These are phyloP conservation scores for Diacarnus erythraeanus DNA, from an alignment of 37 sponge, comb jelly and placozoan genomes.

Conservation along the genomic window DNA sequence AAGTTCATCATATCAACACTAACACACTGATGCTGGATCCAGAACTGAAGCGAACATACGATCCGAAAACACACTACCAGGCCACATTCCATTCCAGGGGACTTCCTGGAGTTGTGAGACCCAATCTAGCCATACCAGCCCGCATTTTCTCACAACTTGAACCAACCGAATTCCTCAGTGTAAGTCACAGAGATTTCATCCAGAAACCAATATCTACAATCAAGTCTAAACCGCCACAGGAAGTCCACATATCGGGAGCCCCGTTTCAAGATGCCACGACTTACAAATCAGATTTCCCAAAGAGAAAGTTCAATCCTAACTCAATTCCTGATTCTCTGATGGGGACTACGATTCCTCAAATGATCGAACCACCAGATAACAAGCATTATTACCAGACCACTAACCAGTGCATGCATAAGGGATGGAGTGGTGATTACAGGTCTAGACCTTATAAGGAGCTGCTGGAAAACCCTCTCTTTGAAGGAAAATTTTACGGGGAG, in stretches of 20 bases:
- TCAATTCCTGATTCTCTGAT: neutral
- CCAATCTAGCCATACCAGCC: neutral
- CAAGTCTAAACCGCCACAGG: neutral
- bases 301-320: neutral
- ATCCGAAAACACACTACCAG: slow-evolving; percentile 17
- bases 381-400: slow-evolving; percentile 2
- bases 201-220: neutral
- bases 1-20: slow-evolving; percentile 4
- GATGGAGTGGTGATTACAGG: slow-evolving; percentile 3
- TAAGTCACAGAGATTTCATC: neutral
- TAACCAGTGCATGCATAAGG: neutral
- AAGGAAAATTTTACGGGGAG: slow-evolving; percentile 1
- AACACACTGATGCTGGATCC: slow-evolving; percentile 1
- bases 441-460: neutral
- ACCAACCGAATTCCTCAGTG: neutral
- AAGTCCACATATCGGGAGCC: neutral
- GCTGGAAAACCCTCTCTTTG: neutral
- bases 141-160: neutral
- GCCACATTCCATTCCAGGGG: neutral
- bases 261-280: slow-evolving; percentile 1
- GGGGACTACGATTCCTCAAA: neutral
- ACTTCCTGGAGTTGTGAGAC: no score
- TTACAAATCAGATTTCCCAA: neutral
- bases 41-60: neutral
- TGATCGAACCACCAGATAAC: neutral